phyloP scores from a whole-genome alignment of 2,797 vertebrate species.

The Distichodus sexfasciatus region DNA sequence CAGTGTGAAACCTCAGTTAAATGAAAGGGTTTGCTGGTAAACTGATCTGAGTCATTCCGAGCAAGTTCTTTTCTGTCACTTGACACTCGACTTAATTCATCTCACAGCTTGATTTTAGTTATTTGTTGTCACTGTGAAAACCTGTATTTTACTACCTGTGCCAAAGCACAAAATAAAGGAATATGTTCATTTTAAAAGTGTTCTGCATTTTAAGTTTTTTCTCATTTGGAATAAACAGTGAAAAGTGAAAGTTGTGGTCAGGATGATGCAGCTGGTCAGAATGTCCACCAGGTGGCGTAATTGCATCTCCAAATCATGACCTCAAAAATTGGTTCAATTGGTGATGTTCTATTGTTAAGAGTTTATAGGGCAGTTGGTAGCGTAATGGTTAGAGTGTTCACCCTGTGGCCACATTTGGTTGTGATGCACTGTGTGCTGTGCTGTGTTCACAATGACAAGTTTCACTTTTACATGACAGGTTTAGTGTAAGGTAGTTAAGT shows the following conservation, averaged over 20 bases:
- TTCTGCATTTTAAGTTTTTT: background rate
- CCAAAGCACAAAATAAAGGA: background rate
- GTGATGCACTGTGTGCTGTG: too few species aligned
- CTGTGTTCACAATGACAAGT: too few species aligned
- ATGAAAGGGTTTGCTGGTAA: background rate
- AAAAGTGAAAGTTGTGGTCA: too few species aligned
- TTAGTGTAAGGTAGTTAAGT: too few species aligned
- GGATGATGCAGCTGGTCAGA: background rate
- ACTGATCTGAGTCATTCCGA: background rate
- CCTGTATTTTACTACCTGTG: background rate
- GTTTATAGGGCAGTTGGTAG: too few species aligned
- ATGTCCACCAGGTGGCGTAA: conserved; percentile 19
- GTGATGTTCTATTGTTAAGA: too few species aligned
- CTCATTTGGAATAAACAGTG: background rate
- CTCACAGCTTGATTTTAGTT: background rate
- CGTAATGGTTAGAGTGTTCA: too few species aligned
- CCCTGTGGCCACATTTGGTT: too few species aligned
- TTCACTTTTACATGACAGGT: too few species aligned
- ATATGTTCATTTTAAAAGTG: background rate
- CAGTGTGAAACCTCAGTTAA: too few species aligned
- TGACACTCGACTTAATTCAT: background rate
- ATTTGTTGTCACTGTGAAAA: background rate
- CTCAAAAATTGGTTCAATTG: background rate
- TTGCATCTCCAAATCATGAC: conserved; percentile 10
- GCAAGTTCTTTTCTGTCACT: background rate